Conservation (phyloP, 2,888 invertebrate species). For the Omphaloscelis lunosa region DNA sequence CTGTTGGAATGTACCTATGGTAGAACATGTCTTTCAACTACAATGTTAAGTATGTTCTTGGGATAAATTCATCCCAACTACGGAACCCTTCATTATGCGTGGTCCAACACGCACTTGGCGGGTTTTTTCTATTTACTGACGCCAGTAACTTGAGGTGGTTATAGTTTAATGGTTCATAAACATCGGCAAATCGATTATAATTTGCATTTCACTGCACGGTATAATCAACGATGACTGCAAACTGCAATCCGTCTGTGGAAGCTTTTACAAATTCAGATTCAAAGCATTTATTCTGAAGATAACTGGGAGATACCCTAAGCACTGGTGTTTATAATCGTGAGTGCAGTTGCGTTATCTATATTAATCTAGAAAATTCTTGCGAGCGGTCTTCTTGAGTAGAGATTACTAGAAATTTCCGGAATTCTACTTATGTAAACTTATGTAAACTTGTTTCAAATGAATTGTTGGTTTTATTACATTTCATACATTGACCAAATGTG, state of each 20-base stretch:
- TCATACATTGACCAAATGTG: not conserved
- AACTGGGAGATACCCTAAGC: slow-evolving; percentile 20
- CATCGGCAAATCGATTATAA: slow-evolving; percentile 46
- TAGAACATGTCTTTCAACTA: too few relatives aligned
- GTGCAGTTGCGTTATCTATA: slow-evolving; percentile 47
- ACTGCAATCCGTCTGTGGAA: slow-evolving; percentile 40
- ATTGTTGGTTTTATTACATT: slow-evolving; percentile 21
- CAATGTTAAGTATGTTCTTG: too few relatives aligned
- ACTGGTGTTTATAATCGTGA: slow-evolving; percentile 42
- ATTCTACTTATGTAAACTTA: slow-evolving; percentile 39
- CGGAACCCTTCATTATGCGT: too few relatives aligned
- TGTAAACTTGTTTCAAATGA: slow-evolving; percentile 19
- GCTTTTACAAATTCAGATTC: slow-evolving; percentile 42
- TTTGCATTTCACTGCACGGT: slow-evolving; percentile 48
- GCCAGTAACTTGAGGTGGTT: slow-evolving; percentile 12
- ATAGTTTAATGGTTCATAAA: slow-evolving; percentile 53
- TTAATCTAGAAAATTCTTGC: slow-evolving; percentile 54
- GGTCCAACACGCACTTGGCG: too few relatives aligned
- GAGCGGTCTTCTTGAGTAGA: slow-evolving; percentile 46
- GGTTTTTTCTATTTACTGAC: not conserved
- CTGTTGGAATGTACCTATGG: too few relatives aligned
- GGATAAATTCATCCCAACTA: too few relatives aligned
- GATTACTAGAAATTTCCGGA: slow-evolving; percentile 31
- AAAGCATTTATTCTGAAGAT: slow-evolving; percentile 48
- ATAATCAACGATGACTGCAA: slow-evolving; percentile 46